Evolutionary conservation across 2,888 invertebrate species (phyloP).

Genomic region (Choreutis nemorana): DNA sequence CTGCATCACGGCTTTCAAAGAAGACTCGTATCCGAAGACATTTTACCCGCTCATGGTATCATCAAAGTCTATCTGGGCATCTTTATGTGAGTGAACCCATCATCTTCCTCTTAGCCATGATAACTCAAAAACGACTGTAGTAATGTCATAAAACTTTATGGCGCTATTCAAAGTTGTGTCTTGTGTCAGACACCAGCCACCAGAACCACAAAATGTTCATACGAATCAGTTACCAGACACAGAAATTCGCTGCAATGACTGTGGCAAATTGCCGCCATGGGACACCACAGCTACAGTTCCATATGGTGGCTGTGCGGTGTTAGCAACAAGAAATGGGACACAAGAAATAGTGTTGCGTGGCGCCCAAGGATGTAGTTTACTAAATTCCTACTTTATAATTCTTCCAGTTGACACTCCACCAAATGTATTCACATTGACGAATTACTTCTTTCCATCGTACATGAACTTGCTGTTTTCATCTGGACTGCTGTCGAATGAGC

Average conservation of each 20-base stretch:
- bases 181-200: no score
- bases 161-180: no score
- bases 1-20: slow-evolving; percentile 9
- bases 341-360: no score
- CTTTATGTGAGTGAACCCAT: slow-evolving; percentile 11
- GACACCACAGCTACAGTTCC: no score
- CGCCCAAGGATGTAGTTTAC: background rate
- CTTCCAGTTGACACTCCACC: slow-evolving; percentile 9
- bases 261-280: no score
- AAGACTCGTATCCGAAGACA: slow-evolving; percentile 7
- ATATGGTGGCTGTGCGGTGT: no score
- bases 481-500: slow-evolving; percentile 8
- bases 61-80: slow-evolving; percentile 5
- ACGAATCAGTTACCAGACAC: no score
- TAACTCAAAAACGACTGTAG: background rate
- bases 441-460: slow-evolving; percentile 7
- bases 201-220: no score
- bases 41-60: slow-evolving; percentile 10
- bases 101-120: background rate
- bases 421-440: slow-evolving; percentile 8
- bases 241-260: no score
- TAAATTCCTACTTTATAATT: background rate
- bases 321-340: no score
- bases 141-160: background rate
- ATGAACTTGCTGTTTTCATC: slow-evolving; percentile 8